A percentile compares a stretch with the other conserved stretches of the same genome.
phyloP scores from a whole-genome alignment of 2,888 invertebrate species.

The Caenorhabditis parvicauda region DNA sequence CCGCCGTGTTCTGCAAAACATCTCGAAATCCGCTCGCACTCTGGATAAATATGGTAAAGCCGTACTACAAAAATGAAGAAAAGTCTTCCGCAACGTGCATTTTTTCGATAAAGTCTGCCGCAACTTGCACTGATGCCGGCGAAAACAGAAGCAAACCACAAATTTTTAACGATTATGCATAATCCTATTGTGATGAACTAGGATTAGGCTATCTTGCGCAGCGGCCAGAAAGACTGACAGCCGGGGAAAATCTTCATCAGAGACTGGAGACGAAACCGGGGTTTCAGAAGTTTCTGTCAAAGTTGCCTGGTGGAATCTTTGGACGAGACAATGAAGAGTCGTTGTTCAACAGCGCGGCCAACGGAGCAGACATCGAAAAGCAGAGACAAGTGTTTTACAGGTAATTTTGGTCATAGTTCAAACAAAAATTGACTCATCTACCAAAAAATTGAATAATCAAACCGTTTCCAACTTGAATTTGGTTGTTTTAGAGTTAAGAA shows the following conservation, averaged over 20 bases:
- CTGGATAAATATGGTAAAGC: no score
- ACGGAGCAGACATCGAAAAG: constrained; percentile 72
- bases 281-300: constrained; percentile 81
- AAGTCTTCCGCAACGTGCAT: no score
- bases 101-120: no score
- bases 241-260: not conserved
- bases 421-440: no score
- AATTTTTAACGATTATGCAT: not conserved
- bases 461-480: no score
- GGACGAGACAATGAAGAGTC: constrained; percentile 85
- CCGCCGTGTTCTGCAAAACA: not conserved
- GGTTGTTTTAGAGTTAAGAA: no score
- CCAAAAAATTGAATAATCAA: no score
- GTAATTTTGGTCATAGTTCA: constrained; percentile 68
- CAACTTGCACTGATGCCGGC: no score
- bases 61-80: no score
- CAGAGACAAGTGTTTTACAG: constrained; percentile 88
- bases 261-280: not conserved
- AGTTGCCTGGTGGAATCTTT: constrained; percentile 93
- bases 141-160: not conserved
- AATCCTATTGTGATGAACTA: no score
- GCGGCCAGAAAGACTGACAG: not conserved
- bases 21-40: not conserved
- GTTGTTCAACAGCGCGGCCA: constrained; percentile 82
- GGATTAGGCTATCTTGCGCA: no score